Evolutionary conservation across 2,113 vertebrate species (phyloP), one percentile per base, ranked within the genome.

Genomic region (Anhinga anhinga): DNA sequence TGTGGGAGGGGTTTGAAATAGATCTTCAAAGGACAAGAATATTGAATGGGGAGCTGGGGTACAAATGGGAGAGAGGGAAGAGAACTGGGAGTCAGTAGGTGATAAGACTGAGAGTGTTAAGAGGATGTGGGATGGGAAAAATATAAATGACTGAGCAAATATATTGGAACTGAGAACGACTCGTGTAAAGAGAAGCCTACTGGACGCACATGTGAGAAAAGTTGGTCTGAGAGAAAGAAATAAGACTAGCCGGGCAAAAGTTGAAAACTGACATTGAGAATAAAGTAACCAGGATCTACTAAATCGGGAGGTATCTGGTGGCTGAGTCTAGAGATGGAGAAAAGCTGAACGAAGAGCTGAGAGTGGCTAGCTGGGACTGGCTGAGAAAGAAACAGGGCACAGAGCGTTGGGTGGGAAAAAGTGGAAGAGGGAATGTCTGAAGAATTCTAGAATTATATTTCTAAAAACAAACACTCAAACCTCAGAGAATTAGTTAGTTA

Each of bases 41-140:
- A 84, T 78, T 84, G 56, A 42, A n/a, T 70, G 26, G 8, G 38
- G 29, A 88, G 74, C 71, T 92, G 71, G 66, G 53, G 34, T 71
- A 40, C 40, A 50, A 88, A 67, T 30, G 5, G 25, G 13, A 70
- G 7, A 1, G 26, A 83, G 32, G 42, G 80, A 74, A 69, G 56
- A 79, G 76, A 93, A 67, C 47, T 71, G 49, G 76, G 81, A 86
- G 58, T 61, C 29, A 18, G 72, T 76, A 66, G 67, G 78, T 87
- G 38, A 62, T 70, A 53, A 93, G 69, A 53, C 30, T 79, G 77
- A 96, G 93, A 96, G 22, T 79, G 44, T 82, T 82, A 85, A 91
- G 93, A 91, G 77, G 81, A 94, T 82, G 59, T 87, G 65, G 70
- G 65, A 72, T 93, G 52, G 77, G 42, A 96, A 95, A 87, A 71